Base-by-base conservation (phyloP, 2,113 vertebrate genomes). In the Macrotis lagotis region DNA sequence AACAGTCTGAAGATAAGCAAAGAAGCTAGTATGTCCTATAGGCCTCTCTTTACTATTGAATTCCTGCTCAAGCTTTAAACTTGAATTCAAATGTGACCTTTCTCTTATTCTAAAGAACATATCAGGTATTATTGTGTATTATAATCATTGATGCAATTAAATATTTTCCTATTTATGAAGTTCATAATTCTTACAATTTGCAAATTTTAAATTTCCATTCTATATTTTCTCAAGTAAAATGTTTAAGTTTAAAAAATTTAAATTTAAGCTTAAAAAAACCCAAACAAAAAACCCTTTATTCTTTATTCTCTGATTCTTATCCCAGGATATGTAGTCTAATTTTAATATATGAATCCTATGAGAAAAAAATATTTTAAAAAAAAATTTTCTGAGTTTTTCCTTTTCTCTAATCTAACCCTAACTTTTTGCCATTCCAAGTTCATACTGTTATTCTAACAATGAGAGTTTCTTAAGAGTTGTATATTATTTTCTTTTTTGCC, bases 381-480 rank as follows among this genome's bases (percentile, higher is more conserved):
- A 55, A 91, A 14, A 51, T 10, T 94, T 94, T 94, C 94, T 51
- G 48, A 95, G 11, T 92, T 59, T 94, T 96, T 93, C 94, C 91
- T 97, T 94, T 83, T 44, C 55, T 97, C 88, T 91, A 51, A 93
- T 94, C 89, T 97, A 48, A 37, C 88, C 89, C 31, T 0, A 95
- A 89, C 59, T 93, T 97, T 90, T 90, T 96, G 89, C 37, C 92
- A 91, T 89, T 94, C 52, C 92, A 92, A 92, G 91, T 90, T 92
- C 90, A 51, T 94, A 24, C 90, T 92, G 92, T 92, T 52, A 83
- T 97, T 96, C 97, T 89, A 94, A 96, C 96, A 91, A 92, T 88
- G 24, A 89, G 48, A 97, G 93, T 96, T 90, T 50, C n/a, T 83
- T 83, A 44, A 44, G n/a, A n/a, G n/a, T 44, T 83, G 66, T 6